These are phyloP conservation scores for Cotesia vestalis DNA, from an alignment of 1,140 invertebrate genomes.

Conservation along the genomic window DNA sequence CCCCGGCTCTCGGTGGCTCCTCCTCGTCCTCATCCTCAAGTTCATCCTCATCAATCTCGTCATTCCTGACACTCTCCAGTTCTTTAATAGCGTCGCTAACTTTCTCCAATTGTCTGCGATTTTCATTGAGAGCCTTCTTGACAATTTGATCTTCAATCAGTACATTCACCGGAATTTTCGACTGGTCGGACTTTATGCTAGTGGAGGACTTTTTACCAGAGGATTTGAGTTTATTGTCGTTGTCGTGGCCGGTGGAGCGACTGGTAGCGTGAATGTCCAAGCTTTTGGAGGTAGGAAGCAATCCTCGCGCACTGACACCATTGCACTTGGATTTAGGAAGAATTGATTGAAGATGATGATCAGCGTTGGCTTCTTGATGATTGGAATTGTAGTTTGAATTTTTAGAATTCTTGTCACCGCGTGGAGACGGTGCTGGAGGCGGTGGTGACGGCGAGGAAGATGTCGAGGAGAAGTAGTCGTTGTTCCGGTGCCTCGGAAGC, in stretches of 20 bases:
- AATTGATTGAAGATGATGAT: not conserved
- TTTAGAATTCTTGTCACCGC: conserved; percentile 20
- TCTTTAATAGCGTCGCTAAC: conserved; percentile 64
- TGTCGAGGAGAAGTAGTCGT: conserved; percentile 16
- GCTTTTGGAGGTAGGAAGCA: conserved; percentile 51
- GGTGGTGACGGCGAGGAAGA: conserved; percentile 34
- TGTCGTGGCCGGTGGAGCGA: not conserved
- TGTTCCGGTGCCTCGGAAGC: conserved; percentile 16
- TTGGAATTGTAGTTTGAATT: not conserved
- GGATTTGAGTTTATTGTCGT: conserved; percentile 13
- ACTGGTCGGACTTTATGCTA: conserved; percentile 28
- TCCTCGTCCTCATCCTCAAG: conserved; percentile 62
- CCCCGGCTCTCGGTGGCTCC: conserved; percentile 52
- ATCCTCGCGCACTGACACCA: conserved; percentile 40
- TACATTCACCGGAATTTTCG: conserved; percentile 61
- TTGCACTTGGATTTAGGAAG: conserved; percentile 47
- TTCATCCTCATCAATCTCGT: conserved; percentile 25
- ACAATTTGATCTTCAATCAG: conserved; percentile 63
- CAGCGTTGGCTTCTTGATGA: not conserved
- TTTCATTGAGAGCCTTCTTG: conserved; percentile 62
- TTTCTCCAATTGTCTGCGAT: conserved; percentile 60
- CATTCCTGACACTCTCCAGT: conserved; percentile 56
- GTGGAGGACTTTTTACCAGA: not conserved
- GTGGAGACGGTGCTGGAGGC: conserved; percentile 33
- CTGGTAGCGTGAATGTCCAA: conserved; percentile 46